Evolutionary conservation across 2,113 vertebrate species (phyloP), one percentile per base, ranked within the genome.

Genomic region (Hystrix cristata): DNA sequence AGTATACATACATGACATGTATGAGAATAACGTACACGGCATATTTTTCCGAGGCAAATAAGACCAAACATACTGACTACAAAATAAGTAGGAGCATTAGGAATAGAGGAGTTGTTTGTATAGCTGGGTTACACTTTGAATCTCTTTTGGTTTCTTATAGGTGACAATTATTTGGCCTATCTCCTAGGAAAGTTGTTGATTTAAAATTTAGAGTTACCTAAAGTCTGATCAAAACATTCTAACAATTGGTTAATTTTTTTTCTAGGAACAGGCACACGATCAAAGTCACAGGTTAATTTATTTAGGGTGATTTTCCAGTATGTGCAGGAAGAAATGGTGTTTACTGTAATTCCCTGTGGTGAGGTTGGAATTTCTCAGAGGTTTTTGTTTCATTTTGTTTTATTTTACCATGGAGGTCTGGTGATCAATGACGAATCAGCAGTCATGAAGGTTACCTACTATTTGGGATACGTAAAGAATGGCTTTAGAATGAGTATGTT

Each of bases 191-290:
- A 7, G 7, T 74, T 81, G 29, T 43, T 93, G 12, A 74, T 19
- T 80, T 90, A 65, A 85, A 72, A 67, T 59, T 85, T 92, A 86
- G 19, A 90, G 43, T 53, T 86, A 65, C 31, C 55, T 79, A 14
- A 16, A 88, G 29, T 93, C 15, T 96, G 38, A 87, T 65, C 13
- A 92, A 38, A 65, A 74, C 34, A 67, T 31, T 79, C 0, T 38
- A 93, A 59, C 53, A 93, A 71, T 43, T 95, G 59, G 14, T 76
- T 86, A 4, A 4, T 64, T 87, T 67, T 55, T 94, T 96, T 72
- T 67, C 57, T 83, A 19, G 31, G 5, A 67, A 89, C 5, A 65
- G 6, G 11, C 15, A 51, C 14, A 62, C 10, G 72, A 60, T 31
- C 43, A 85, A 72, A 92, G 18, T 62, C n/a, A 82, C 38, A 89